Base-by-base conservation (phyloP, 2,888 invertebrate genomes). In the Napeogenes inachia region DNA sequence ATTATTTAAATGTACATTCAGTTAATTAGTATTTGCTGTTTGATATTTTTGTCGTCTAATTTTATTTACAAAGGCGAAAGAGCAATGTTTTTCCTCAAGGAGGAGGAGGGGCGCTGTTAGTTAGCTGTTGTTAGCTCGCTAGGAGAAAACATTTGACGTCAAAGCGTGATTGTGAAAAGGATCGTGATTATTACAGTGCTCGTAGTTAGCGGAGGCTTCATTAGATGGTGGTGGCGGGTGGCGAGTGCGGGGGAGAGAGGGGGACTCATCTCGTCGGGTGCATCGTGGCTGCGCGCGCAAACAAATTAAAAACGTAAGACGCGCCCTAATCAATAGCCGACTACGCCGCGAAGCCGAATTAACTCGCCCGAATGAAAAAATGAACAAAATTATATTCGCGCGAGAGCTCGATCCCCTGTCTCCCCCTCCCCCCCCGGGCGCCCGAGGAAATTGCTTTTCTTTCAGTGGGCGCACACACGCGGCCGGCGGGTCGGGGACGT, bases 311-410 rank as follows among this genome's bases (percentile, higher is more conserved):
- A 89, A 88, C 87, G 87, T 89, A 89, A 89, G 89, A 90, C 89
- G 89, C 90, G 87, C 88, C 89, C 89, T 90, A 90, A 90, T 90
- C 90, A 90, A 90, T 90, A 90, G 89, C 90, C 84, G 84, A 82
- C 85, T 85, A 81, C 85, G 86, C 87, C 85, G 85, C 87, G 85
- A 81, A 89, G 88, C 85, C 84, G 89, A 89, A 90, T 89, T 90
- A 89, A 89, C 89, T 89, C 87, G 86, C 81, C 88, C 89, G 87
- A 89, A 90, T 89, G 85, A 89, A 89, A 90, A 90, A 90, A 89
- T 90, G 90, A 90, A 89, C 89, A 89, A 89, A 90, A 90, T 90
- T 89, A 90, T 90, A 90, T 90, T 89, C 89, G 89, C 89, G 89
- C 88, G 87, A 86, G 87, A 87, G 83, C 85, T 82, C 84, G 80